Evolutionary conservation across 2,113 vertebrate genomes (phyloP).

Genomic region (Prionailurus bengalensis): DNA sequence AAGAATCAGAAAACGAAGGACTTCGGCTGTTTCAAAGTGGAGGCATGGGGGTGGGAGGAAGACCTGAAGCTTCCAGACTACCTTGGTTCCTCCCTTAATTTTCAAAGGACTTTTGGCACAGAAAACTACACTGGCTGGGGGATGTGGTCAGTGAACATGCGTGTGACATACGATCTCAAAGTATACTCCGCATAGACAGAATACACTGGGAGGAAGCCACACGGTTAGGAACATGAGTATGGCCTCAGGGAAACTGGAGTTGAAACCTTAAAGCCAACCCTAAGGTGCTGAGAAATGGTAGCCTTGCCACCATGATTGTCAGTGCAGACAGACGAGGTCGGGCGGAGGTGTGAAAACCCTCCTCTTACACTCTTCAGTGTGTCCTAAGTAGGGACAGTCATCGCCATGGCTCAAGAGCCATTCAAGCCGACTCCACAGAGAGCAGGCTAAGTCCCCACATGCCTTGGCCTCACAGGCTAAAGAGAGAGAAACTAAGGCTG

Average conservation of each 20-base stretch:
- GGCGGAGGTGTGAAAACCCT: background rate
- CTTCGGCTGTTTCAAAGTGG: background rate
- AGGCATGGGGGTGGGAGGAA: background rate
- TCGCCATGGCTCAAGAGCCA: background rate
- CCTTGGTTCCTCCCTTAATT: background rate
- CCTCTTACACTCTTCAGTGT: background rate
- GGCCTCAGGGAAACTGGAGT: background rate
- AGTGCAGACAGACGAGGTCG: background rate
- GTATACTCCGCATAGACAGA: background rate
- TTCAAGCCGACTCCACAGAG: background rate
- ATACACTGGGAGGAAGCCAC: too few relatives aligned
- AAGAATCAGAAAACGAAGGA: too few relatives aligned
- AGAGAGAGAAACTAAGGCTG: background rate
- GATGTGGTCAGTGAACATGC: rapidly evolving
- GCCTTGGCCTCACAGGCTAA: background rate
- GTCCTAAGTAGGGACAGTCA: background rate
- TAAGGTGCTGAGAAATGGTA: background rate
- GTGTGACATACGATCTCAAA: background rate
- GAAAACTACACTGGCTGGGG: background rate
- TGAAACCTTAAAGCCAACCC: background rate
- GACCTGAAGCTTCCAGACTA: rapidly evolving
- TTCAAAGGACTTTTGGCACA: too few relatives aligned
- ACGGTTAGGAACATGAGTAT: background rate
- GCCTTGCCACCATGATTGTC: background rate
- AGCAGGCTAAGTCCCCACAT: rapidly evolving